Percentiles rank a stretch among this genome's conserved stretches.
Evolutionary conservation across 2,113 vertebrate genomes (phyloP).

Genomic region (Macaca nemestrina): DNA sequence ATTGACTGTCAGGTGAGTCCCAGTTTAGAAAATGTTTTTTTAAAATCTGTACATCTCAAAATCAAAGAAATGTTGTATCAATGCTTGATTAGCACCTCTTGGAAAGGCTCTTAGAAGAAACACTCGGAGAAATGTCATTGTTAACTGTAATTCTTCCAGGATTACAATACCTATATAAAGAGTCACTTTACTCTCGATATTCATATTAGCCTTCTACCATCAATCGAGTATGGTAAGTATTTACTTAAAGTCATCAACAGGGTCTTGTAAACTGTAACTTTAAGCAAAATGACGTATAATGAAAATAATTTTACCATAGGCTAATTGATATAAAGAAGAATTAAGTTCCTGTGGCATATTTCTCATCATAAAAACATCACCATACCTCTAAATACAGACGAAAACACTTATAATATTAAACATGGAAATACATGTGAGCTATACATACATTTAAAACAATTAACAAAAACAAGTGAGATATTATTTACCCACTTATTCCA

Average conservation of each 20-base stretch:
- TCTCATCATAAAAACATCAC: not conserved
- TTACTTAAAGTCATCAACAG: not conserved
- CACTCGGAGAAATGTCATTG: not conserved
- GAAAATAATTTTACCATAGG: not conserved
- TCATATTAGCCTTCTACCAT: not conserved
- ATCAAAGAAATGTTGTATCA: not conserved
- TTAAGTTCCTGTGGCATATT: not conserved
- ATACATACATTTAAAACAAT: not conserved
- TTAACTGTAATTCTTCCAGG: constrained; percentile 7
- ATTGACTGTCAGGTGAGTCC: not conserved
- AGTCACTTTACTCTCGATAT: not conserved
- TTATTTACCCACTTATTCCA: not conserved
- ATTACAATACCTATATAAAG: not conserved
- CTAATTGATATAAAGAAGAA: not conserved
- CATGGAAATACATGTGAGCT: not conserved
- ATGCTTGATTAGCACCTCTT: not conserved
- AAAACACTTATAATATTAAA: not conserved
- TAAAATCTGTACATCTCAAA: not conserved
- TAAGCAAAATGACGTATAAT: not conserved
- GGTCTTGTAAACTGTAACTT: not conserved
- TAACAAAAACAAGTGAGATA: not conserved
- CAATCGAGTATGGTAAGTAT: not conserved
- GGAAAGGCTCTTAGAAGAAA: not conserved
- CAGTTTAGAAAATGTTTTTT: not conserved
- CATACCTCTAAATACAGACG: not conserved